Evolutionary conservation across 2,888 invertebrate species (phyloP), one percentile per base, ranked within the genome.

Genomic region (Cephus pulcher): DNA sequence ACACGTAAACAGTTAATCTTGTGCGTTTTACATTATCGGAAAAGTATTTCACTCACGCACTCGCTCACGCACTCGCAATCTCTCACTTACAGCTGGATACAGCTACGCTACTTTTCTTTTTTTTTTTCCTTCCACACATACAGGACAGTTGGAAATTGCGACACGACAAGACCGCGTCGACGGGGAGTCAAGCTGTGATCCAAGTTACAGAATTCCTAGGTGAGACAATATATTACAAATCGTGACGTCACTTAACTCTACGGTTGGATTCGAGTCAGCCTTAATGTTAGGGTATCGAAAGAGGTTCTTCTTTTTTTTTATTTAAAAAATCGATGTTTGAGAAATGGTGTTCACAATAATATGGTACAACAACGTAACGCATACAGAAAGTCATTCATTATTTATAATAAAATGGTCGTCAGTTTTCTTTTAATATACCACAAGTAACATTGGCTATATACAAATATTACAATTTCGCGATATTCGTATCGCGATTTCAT

Each of bases 281-380:
- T 40, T 40, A 40, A 40, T 40, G 15, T 40, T 40, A 40, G 70
- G 79, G 70, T 74, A 75, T 84, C 82, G 81, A 86, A 81, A 83
- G 85, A 85, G 84, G 80, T 82, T 85, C 82, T 86, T 86, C 84
- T 80, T 88, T 80, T 88, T 80, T 85, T 90, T 89, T 88, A 88
- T 89, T 89, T 89, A 86, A 88, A 89, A 89, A 90, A 89, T 90
- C 90, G 90, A 90, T 90, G 89, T 90, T 84, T 89, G 88, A 90
- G 89, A 90, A 90, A 89, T 90, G 90, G 90, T 90, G 88, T 90
- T 90, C 88, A 90, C 89, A 89, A 88, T 90, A 89, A 89, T 89
- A 89, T 89, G 85, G 82, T 90, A 90, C 89, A 89, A 88, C 87
- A 88, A 89, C 87, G 86, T 87, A 88, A 89, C 88, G 88, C 85